Base-by-base conservation (phyloP, 2,888 invertebrate genomes). In the Perithous albicinctus region DNA sequence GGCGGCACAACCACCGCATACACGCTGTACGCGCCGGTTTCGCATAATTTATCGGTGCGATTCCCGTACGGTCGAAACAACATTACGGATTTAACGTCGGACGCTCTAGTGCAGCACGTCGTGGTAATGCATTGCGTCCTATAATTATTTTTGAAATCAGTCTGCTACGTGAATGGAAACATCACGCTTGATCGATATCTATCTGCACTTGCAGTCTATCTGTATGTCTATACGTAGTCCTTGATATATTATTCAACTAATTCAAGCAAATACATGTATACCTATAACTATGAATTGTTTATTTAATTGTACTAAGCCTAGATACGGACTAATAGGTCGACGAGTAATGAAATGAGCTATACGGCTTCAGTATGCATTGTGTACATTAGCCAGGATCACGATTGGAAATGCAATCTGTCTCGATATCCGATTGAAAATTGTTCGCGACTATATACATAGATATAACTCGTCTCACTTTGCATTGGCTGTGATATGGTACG, bases 31-130 rank as follows among this genome's bases (percentile, higher is more conserved):
- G 41, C 54, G 56, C 41, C 43, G 64, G 56, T 59, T 78, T 61
- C 70, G 82, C 82, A 82, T 82, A 82, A 82, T 82, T 82, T 82
- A 82, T 82, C 75, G 70, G 74, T 59, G 67, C 72, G 35, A 76
- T 74, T 67, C 51, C 66, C 72, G 35, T 61, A 67, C 77, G 73
- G 15, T 78, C 41, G 78, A 75, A 78, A 75, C 78, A 54, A 78
- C 75, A 72, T 78, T 82, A 75, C 82, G 66, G 20, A 78, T 78
- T 82, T 66, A 82, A 75, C 70, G 29, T 66, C 64, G 35, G 18
- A 41, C 56, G 51, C 2, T 38, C 23, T 8, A 29, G n/a, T 10
- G 20, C 20, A 10, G 15, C 29, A 70, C 26, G 15, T 41, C 61
- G 32, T 26, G 6, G 59, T 59, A 67, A 61, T 56, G 56, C 54